phyloP scores from a whole-genome alignment of 2,797 vertebrate genomes.

The Chrosomus eos region DNA sequence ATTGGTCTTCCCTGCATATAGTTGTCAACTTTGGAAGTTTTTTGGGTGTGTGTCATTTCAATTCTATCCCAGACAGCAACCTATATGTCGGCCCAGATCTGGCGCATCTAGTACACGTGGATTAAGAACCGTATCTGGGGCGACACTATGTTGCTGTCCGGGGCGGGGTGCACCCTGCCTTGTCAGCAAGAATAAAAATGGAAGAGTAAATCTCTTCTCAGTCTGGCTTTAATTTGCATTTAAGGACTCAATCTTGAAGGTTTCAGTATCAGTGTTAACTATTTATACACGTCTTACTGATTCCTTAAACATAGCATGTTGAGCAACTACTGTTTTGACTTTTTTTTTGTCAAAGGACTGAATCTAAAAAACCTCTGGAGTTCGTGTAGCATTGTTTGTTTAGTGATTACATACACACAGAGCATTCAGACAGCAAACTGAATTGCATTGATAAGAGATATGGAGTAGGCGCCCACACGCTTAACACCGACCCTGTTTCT shows the following conservation, averaged over 20 bases:
- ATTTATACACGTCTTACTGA: not conserved
- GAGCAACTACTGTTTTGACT: not conserved
- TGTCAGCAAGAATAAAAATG: not conserved
- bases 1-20: not conserved
- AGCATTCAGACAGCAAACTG: not conserved
- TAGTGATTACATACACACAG: not conserved
- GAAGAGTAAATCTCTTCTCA: no score
- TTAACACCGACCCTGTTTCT: accelerated
- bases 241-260: not conserved
- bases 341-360: not conserved
- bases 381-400: not conserved
- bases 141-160: no score
- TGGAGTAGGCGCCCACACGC: not conserved
- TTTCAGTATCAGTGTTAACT: not conserved
- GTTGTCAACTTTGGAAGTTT: not conserved
- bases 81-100: no score
- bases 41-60: not conserved
- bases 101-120: no score
- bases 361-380: not conserved
- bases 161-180: not conserved
- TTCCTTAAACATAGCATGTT: not conserved
- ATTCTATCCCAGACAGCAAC: no score
- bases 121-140: no score
- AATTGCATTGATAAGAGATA: not conserved
- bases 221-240: no score